Conservation (phyloP, 2,888 invertebrate species). For the Sepiola atlantica region DNA sequence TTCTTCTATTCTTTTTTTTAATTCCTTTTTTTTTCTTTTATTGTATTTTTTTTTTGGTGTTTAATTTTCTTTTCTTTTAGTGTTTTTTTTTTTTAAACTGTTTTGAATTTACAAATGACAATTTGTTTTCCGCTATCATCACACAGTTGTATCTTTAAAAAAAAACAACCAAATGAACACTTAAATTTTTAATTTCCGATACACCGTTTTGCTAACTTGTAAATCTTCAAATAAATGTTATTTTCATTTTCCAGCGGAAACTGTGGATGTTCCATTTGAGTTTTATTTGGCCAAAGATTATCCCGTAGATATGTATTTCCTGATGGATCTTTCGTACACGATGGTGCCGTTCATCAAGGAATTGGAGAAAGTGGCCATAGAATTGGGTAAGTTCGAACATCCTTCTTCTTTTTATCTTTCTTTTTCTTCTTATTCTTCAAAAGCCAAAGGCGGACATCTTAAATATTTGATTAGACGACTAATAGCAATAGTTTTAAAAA, state of each 20-base stretch:
- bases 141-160: too few species aligned
- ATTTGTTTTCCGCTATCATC: neutral
- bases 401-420: too few species aligned
- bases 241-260: slow-evolving; percentile 66
- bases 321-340: slow-evolving; percentile 98
- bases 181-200: slow-evolving; percentile 37
- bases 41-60: neutral
- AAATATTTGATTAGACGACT: too few species aligned
- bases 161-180: too few species aligned
- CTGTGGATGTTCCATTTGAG: slow-evolving; percentile 71
- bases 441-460: too few species aligned
- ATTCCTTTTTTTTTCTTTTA: too few species aligned
- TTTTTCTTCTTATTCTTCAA: too few species aligned
- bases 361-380: slow-evolving; percentile 80
- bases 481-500: too few species aligned
- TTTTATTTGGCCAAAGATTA: slow-evolving; percentile 87
- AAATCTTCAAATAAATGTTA: neutral
- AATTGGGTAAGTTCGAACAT: slow-evolving; percentile 68
- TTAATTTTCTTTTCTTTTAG: neutral
- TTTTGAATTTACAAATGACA: neutral
- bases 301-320: slow-evolving; percentile 97
- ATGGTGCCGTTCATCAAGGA: slow-evolving; percentile 98
- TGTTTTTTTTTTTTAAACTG: neutral
- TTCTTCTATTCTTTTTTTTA: too few species aligned
- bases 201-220: too few species aligned